A percentile compares a stretch with the other conserved stretches of the same genome.
Conservation (phyloP, 2,797 vertebrate species). For the Leptodactylus fallax region DNA sequence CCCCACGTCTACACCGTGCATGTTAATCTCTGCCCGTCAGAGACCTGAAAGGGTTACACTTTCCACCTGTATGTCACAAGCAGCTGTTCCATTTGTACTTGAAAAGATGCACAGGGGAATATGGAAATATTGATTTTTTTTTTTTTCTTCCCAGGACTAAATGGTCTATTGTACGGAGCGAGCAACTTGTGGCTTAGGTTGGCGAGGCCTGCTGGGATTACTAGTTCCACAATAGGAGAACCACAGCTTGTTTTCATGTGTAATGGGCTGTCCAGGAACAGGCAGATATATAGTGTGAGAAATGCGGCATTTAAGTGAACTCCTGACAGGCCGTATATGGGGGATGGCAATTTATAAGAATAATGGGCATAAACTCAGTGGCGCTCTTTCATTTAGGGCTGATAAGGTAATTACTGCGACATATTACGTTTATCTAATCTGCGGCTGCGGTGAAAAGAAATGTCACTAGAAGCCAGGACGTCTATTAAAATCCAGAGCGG, state of each 20-base stretch:
- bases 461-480: background rate
- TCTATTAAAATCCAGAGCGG: background rate
- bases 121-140: conserved; percentile 14
- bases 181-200: background rate
- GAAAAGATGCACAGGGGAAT: conserved; percentile 26
- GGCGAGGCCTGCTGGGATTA: conserved; percentile 21
- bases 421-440: background rate
- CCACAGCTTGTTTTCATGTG: background rate
- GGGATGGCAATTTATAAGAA: background rate
- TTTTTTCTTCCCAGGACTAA: background rate
- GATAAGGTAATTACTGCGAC: too few relatives aligned
- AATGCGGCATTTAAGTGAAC: background rate
- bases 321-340: background rate
- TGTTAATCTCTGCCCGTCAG: conserved; percentile 13
- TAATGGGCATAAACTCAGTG: background rate
- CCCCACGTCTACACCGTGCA: background rate
- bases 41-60: conserved; percentile 28
- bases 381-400: background rate
- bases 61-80: conserved; percentile 20
- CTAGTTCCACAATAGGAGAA: background rate
- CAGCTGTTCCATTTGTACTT: conserved; percentile 30
- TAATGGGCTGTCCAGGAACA: too few relatives aligned
- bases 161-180: background rate
- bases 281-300: background rate
- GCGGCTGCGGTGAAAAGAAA: background rate